These are phyloP conservation scores for Synergus itoensis DNA, from an alignment of 2,888 invertebrate species.

Conservation along the genomic window DNA sequence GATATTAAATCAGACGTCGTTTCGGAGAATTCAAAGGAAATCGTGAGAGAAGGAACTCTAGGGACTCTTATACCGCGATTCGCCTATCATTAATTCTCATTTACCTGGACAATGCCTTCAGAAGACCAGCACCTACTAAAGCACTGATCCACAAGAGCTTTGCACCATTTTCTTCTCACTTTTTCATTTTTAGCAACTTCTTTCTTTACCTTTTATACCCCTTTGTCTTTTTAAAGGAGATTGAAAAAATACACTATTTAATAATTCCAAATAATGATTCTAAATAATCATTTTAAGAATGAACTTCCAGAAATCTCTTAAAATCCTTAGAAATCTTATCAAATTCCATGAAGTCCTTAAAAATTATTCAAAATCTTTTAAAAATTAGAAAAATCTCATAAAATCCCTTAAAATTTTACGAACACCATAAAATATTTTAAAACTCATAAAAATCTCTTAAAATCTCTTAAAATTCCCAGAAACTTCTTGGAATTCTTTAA, in stretches of 20 bases:
- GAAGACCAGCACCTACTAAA: slow-evolving; percentile 2
- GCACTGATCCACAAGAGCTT: slow-evolving; percentile 6
- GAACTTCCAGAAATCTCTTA: too few relatives aligned
- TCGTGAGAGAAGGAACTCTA: slow-evolving; percentile 8
- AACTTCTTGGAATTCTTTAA: not conserved
- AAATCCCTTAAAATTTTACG: too few relatives aligned
- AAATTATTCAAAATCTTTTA: too few relatives aligned
- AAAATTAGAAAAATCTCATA: too few relatives aligned
- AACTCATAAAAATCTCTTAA: too few relatives aligned
- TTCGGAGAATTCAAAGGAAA: slow-evolving; percentile 1
- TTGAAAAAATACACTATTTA: not conserved
- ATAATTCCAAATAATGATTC: too few relatives aligned
- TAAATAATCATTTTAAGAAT: too few relatives aligned
- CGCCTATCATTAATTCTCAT: slow-evolving; percentile 25
- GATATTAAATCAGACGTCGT: slow-evolving; percentile 7
- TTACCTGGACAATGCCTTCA: slow-evolving; percentile 14
- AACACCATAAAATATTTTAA: too few relatives aligned
- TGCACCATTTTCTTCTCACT: not conserved
- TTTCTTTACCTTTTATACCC: not conserved
- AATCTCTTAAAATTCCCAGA: too few relatives aligned
- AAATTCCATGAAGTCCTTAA: too few relatives aligned
- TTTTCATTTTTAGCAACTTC: not conserved
- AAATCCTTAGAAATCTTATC: too few relatives aligned
- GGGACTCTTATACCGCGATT: slow-evolving; percentile 22
- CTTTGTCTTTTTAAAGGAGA: not conserved